Evolutionary conservation across 1,140 invertebrate species (phyloP).

Genomic region (Chlorops oryzae): DNA sequence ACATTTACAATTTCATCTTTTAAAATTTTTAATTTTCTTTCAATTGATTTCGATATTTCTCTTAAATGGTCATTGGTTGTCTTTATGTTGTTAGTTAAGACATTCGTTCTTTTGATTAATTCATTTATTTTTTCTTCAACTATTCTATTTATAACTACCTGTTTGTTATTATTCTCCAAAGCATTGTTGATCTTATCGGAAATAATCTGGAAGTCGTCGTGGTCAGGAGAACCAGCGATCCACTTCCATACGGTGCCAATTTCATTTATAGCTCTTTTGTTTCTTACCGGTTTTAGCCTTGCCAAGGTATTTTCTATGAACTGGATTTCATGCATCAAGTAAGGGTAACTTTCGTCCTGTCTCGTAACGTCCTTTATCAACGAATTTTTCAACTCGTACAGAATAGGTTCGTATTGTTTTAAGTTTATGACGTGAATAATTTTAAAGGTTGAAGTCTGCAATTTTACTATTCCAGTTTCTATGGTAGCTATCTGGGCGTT

Average conservation of each 20-base stretch:
- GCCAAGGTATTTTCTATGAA: too few species aligned
- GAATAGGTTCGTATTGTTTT: not conserved
- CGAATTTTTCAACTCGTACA: too few species aligned
- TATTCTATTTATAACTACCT: conserved; percentile 12
- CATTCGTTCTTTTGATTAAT: conserved; percentile 3
- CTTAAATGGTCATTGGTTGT: not conserved
- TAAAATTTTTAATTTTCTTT: conserved; percentile 7
- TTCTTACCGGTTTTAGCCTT: too few species aligned
- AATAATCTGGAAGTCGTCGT: conserved; percentile 7
- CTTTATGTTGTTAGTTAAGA: not conserved
- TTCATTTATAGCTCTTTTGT: conserved; percentile 1
- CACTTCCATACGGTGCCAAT: conserved; percentile 13
- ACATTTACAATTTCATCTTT: conserved; percentile 11
- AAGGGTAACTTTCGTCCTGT: too few species aligned
- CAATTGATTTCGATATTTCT: not conserved
- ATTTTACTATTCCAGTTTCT: conserved; percentile 1
- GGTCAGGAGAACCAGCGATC: conserved; percentile 10
- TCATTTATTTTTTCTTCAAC: conserved; percentile 6
- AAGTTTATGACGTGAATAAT: conserved; percentile 1
- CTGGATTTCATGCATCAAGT: too few species aligned
- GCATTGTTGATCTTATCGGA: conserved; percentile 8
- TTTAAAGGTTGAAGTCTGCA: conserved; percentile 7
- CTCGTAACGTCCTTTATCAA: too few species aligned
- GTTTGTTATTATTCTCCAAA: conserved; percentile 17
- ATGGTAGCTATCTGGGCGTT: conserved; percentile 3